A percentile compares a stretch with the other conserved stretches of the same genome.
These are phyloP conservation scores for Drosophila neonasuta DNA, from an alignment of 2,888 invertebrate genomes.

Conservation along the genomic window DNA sequence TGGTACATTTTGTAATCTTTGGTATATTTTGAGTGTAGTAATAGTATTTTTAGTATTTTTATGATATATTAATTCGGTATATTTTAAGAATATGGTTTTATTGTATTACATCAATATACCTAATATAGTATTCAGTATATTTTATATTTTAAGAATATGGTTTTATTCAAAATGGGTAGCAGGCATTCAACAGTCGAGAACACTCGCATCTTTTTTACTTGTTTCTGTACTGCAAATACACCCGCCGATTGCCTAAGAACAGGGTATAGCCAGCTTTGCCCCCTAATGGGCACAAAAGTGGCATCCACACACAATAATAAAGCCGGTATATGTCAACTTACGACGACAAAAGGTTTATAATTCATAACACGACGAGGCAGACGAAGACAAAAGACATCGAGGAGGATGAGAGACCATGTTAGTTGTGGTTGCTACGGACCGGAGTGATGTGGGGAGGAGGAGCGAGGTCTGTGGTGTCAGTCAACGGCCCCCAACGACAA, in stretches of 20 bases:
- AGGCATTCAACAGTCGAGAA: no score
- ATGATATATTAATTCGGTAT: no score
- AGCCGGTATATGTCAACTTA: constrained; percentile 39
- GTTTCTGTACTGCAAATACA: background rate
- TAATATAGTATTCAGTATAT: no score
- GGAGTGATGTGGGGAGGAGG: background rate
- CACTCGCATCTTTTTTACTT: no score
- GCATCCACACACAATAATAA: constrained; percentile 34
- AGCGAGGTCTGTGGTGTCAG: constrained; percentile 6
- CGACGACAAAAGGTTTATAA: constrained; percentile 45
- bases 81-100: no score
- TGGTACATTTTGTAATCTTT: no score
- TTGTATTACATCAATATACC: no score
- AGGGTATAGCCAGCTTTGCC: constrained; percentile 17
- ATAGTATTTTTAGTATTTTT: no score
- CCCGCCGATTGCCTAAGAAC: background rate
- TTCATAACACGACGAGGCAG: constrained; percentile 48
- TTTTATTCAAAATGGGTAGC: no score
- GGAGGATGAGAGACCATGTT: constrained; percentile 10
- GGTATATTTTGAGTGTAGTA: no score
- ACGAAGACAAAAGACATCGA: background rate
- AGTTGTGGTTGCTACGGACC: constrained; percentile 25
- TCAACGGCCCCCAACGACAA: constrained; percentile 18
- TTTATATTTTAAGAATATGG: no score
- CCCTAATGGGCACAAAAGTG: constrained; percentile 46